These are phyloP conservation scores for Gallinago paraguaiae DNA, from an alignment of 2,113 vertebrate species.

Conservation along the genomic window DNA sequence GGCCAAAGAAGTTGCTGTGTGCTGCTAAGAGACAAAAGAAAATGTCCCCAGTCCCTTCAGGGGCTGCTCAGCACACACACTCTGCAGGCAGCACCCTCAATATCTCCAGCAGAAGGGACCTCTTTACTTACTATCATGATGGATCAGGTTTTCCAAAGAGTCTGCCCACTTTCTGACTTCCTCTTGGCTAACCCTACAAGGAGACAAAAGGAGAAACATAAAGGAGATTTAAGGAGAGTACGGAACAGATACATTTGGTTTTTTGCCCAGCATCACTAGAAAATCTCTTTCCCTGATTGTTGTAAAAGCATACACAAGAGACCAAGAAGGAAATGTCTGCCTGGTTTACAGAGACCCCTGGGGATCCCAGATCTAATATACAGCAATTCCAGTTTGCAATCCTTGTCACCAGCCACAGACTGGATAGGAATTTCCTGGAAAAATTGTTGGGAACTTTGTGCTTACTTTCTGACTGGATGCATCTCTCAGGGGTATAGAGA, in stretches of 20 bases:
- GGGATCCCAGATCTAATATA: not conserved
- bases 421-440: not conserved
- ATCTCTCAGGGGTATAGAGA: not conserved
- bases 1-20: not conserved
- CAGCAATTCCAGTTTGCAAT: not conserved
- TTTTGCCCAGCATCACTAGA: not conserved
- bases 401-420: not conserved
- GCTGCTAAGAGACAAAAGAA: not conserved
- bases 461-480: not conserved
- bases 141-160: slow-evolving; percentile 86
- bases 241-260: not conserved
- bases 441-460: not conserved
- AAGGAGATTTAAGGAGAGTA: not conserved
- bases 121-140: slow-evolving; percentile 83
- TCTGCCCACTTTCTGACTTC: slow-evolving; percentile 90
- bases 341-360: not conserved
- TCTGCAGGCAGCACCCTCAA: not conserved
- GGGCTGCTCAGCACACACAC: not conserved
- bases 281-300: not conserved
- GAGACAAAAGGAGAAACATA: not conserved
- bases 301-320: not conserved
- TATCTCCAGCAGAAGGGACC: not conserved
- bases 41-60: rapidly evolving
- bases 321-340: not conserved
- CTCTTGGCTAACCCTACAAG: slow-evolving; percentile 76